These are phyloP conservation scores for Nowickia ferox DNA, from an alignment of 2,888 invertebrate species.

Conservation along the genomic window DNA sequence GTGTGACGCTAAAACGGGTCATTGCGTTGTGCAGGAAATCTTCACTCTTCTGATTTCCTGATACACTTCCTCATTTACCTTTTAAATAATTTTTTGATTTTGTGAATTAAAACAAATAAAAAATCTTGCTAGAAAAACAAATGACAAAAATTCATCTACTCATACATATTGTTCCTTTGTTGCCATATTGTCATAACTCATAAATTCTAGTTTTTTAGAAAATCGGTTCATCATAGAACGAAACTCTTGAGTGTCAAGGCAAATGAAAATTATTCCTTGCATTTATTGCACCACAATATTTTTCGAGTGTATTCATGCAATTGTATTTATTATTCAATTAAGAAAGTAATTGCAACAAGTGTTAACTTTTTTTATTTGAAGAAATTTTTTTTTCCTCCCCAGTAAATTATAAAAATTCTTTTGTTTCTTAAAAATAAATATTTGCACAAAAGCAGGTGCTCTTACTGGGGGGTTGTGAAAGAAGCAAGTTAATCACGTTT, in stretches of 20 bases:
- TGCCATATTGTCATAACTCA: neutral
- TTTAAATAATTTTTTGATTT: neutral
- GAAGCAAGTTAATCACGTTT: slow-evolving; percentile 15
- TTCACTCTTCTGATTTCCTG: slow-evolving; percentile 48
- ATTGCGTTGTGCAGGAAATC: slow-evolving; percentile 37
- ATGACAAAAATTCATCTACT: too few relatives aligned
- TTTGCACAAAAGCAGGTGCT: slow-evolving; percentile 1
- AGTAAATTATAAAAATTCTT: neutral
- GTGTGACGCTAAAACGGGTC: neutral
- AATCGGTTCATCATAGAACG: too few relatives aligned
- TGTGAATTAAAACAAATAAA: neutral
- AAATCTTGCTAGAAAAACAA: neutral
- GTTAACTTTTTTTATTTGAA: neutral
- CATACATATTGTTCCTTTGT: neutral
- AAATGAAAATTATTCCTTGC: too few relatives aligned
- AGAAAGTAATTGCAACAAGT: neutral
- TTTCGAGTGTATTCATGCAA: too few relatives aligned
- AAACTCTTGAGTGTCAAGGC: too few relatives aligned
- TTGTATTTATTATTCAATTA: neutral
- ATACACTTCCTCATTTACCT: slow-evolving; percentile 32
- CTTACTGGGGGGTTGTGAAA: neutral
- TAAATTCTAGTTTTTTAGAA: too few relatives aligned
- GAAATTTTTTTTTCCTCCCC: too few relatives aligned
- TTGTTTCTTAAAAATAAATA: neutral
- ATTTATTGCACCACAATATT: too few relatives aligned